Conservation (phyloP, 2,888 invertebrate species). For the Nephrotoma guestfalica region DNA sequence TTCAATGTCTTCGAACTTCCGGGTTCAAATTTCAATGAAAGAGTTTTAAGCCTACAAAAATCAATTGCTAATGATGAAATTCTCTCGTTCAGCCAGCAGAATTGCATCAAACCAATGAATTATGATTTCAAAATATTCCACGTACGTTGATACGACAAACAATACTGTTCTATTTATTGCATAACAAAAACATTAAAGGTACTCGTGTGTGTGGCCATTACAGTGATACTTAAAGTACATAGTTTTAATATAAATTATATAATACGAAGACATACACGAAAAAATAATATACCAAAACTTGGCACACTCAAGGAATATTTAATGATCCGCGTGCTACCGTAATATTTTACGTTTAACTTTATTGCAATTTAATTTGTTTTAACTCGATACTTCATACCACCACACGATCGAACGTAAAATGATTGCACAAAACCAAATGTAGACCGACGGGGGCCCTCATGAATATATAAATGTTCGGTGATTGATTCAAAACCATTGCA, state of each 20-base stretch:
- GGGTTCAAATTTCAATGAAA: too few relatives aligned
- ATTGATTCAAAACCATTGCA: not conserved
- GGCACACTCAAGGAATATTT: not conserved
- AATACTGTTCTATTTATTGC: not conserved
- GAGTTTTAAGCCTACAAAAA: not conserved
- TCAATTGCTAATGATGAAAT: not conserved
- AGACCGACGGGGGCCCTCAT: not conserved
- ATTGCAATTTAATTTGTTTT: not conserved
- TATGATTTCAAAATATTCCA: not conserved
- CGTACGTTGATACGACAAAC: not conserved
- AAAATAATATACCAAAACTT: not conserved
- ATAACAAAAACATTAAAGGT: too few relatives aligned
- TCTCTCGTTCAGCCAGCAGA: not conserved
- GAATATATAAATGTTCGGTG: not conserved
- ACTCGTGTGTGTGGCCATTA: not conserved
- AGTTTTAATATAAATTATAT: not conserved
- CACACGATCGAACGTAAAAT: not conserved
- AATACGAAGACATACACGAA: not conserved
- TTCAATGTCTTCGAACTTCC: too few relatives aligned
- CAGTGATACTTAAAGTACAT: not conserved
- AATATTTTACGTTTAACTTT: not conserved
- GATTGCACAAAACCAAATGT: not conserved
- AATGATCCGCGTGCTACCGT: not conserved
- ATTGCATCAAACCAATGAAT: not conserved
- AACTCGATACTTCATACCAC: not conserved